Evolutionary conservation across 1,140 invertebrate species (phyloP).

Genomic region (Dryas iulia): DNA sequence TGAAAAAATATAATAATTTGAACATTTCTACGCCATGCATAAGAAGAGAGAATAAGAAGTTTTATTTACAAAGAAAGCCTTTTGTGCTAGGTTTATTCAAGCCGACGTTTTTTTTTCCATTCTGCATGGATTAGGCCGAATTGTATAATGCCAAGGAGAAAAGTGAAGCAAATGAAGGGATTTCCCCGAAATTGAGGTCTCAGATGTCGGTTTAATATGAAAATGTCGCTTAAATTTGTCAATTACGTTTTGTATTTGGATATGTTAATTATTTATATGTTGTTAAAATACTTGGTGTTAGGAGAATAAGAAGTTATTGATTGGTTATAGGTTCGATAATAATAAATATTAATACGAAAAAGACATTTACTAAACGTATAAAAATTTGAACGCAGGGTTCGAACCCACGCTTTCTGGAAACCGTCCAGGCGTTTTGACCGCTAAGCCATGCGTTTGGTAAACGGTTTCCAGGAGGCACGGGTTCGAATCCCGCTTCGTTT

Average conservation of each 20-base stretch:
- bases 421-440: too few species aligned
- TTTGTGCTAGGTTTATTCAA: background rate
- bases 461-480: too few species aligned
- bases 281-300: too few species aligned
- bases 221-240: background rate
- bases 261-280: background rate
- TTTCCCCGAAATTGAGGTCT: constrained; percentile 13
- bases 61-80: constrained; percentile 3
- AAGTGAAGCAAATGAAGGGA: constrained; percentile 10
- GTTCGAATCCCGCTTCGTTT: too few species aligned
- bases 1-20: background rate
- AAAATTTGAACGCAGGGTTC: too few species aligned
- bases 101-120: background rate
- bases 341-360: too few species aligned
- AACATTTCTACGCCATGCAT: background rate
- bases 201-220: constrained; percentile 7
- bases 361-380: too few species aligned
- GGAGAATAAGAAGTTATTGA: too few species aligned
- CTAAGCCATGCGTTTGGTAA: too few species aligned
- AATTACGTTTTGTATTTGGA: background rate
- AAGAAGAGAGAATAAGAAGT: background rate
- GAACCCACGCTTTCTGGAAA: too few species aligned
- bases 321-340: too few species aligned
- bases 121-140: background rate
- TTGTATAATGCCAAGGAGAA: background rate